Evolutionary conservation across 2,888 invertebrate genomes (phyloP).

Genomic region (Agonopterix subpropinquella): DNA sequence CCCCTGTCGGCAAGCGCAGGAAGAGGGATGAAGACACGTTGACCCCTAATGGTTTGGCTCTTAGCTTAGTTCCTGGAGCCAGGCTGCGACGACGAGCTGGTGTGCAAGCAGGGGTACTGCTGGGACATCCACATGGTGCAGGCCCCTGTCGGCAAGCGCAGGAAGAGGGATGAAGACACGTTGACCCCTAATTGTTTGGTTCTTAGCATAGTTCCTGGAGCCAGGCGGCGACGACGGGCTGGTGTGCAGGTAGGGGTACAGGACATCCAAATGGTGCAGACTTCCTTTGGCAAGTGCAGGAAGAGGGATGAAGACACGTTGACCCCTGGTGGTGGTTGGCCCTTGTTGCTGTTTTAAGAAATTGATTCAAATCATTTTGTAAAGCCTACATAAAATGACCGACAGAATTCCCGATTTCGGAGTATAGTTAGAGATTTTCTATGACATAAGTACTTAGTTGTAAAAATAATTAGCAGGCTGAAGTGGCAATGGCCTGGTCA

Average conservation of each 20-base stretch:
- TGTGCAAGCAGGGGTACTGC: slow-evolving; percentile 56
- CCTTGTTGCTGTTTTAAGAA: not conserved
- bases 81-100: slow-evolving; percentile 64
- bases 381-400: too few relatives aligned
- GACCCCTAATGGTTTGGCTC: slow-evolving; percentile 32
- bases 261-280: slow-evolving; percentile 51
- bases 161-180: slow-evolving; percentile 32
- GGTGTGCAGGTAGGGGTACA: slow-evolving; percentile 56
- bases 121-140: slow-evolving; percentile 58
- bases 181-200: slow-evolving; percentile 32
- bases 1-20: slow-evolving; percentile 20
- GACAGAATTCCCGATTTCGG: too few relatives aligned
- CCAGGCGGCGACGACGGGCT: slow-evolving; percentile 66
- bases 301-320: slow-evolving; percentile 31
- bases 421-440: too few relatives aligned
- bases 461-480: too few relatives aligned
- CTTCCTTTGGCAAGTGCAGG: slow-evolving; percentile 20
- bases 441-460: too few relatives aligned
- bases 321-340: slow-evolving; percentile 34
- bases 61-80: slow-evolving; percentile 44
- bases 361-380: not conserved
- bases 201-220: slow-evolving; percentile 35
- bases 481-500: too few relatives aligned
- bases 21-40: slow-evolving; percentile 31
- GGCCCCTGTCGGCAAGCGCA: slow-evolving; percentile 19